Evolutionary conservation across 2,797 vertebrate species (phyloP).

Genomic region (Halcyon chelicuti): DNA sequence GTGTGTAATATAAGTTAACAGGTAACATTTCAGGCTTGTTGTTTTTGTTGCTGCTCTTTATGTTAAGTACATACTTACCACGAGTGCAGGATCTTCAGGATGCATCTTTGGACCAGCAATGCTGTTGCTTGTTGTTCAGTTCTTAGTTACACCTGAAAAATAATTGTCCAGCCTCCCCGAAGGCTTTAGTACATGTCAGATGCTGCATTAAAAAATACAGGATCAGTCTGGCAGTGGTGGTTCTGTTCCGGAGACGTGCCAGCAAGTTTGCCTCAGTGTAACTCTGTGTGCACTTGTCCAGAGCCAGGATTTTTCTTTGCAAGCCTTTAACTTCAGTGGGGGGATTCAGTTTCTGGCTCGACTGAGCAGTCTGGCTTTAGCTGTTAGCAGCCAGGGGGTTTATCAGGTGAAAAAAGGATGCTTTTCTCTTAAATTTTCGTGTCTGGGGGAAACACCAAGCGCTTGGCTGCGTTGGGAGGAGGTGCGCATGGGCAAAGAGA

Average conservation of each 20-base stretch:
- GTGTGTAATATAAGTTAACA: too few relatives aligned
- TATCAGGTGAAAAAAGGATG: neutral
- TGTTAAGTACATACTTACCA: too few relatives aligned
- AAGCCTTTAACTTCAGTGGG: neutral
- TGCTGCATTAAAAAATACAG: neutral
- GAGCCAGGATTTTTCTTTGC: neutral
- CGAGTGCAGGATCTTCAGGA: rapidly evolving
- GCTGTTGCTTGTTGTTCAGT: neutral
- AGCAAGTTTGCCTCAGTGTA: rapidly evolving
- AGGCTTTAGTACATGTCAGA: neutral
- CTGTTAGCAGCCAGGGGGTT: neutral
- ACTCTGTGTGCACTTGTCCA: rapidly evolving
- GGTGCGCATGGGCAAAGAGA: neutral
- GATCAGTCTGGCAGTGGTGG: neutral
- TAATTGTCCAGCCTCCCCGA: neutral
- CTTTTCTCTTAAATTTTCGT: neutral
- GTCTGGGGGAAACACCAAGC: neutral
- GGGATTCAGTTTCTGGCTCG: rapidly evolving
- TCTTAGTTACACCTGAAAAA: neutral
- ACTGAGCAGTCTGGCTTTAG: neutral
- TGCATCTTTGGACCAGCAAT: neutral
- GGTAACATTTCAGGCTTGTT: too few relatives aligned
- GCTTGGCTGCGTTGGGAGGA: rapidly evolving
- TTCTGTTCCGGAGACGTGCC: neutral
- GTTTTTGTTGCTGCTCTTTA: too few relatives aligned